These are phyloP conservation scores for Rhynchotus rufescens DNA, from an alignment of 2,797 vertebrate genomes.

Conservation along the genomic window DNA sequence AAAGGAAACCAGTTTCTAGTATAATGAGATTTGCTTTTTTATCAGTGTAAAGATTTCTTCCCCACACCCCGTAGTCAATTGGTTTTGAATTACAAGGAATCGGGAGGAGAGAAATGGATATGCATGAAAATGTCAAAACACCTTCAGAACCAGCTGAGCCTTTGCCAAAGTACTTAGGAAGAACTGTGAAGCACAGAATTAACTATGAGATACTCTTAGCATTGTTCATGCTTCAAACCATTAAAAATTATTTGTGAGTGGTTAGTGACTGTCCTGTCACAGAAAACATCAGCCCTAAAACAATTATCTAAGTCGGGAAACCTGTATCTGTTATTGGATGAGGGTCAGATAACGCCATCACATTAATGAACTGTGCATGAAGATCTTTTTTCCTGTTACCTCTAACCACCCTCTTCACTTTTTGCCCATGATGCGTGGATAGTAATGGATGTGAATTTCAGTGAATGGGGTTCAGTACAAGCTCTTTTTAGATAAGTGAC, in stretches of 20 bases:
- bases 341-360: rapidly evolving
- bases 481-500: background rate
- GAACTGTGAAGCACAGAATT: background rate
- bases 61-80: background rate
- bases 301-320: rapidly evolving
- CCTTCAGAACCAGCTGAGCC: no score
- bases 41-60: background rate
- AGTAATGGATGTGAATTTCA: background rate
- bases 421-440: background rate
- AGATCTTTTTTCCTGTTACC: background rate
- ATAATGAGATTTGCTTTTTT: rapidly evolving
- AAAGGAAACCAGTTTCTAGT: background rate
- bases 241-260: background rate
- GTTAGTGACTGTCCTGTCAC: no score
- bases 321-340: background rate
- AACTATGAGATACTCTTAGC: background rate
- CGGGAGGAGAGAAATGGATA: background rate
- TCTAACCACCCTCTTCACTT: background rate
- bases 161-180: rapidly evolving
- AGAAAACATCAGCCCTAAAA: rapidly evolving
- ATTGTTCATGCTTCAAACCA: rapidly evolving
- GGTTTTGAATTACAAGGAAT: background rate
- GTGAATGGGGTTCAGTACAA: background rate
- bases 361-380: background rate
- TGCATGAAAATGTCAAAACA: background rate